These are phyloP conservation scores for Ceyx cyanopectus DNA, from an alignment of 2,113 vertebrate species.

Conservation along the genomic window DNA sequence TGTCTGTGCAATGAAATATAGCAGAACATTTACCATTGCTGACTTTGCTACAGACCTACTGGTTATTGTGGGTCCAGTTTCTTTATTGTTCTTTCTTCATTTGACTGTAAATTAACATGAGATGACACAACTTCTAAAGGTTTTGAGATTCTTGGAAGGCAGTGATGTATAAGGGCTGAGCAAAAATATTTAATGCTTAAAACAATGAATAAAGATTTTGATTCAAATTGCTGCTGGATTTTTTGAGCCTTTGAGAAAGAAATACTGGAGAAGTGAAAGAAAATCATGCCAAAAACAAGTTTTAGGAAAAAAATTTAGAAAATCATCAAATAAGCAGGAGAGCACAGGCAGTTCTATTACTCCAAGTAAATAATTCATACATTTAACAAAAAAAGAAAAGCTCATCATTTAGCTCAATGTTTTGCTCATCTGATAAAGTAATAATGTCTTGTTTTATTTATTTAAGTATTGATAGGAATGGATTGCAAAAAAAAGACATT, in stretches of 20 bases:
- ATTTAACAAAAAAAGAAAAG: neutral
- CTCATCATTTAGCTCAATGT: neutral
- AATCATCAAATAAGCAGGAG: neutral
- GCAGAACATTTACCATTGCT: neutral
- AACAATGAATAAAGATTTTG: neutral
- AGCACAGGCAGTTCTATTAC: neutral
- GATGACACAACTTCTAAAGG: neutral
- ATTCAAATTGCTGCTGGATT: neutral
- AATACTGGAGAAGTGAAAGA: neutral
- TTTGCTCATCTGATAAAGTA: neutral
- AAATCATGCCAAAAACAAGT: neutral
- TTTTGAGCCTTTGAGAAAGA: neutral
- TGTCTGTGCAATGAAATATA: neutral
- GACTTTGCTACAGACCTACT: neutral
- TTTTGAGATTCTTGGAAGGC: neutral
- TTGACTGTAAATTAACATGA: neutral
- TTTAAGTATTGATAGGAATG: neutral
- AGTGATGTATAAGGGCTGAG: neutral
- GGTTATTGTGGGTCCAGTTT: neutral
- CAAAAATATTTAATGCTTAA: neutral
- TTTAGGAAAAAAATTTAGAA: neutral
- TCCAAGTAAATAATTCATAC: neutral
- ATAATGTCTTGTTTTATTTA: neutral
- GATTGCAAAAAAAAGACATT: constrained; percentile 18
- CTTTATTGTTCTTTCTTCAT: neutral